A percentile compares a stretch with the other conserved stretches of the same genome.
phyloP scores from a whole-genome alignment of 1,140 invertebrate species.

The Drosophila varians region DNA sequence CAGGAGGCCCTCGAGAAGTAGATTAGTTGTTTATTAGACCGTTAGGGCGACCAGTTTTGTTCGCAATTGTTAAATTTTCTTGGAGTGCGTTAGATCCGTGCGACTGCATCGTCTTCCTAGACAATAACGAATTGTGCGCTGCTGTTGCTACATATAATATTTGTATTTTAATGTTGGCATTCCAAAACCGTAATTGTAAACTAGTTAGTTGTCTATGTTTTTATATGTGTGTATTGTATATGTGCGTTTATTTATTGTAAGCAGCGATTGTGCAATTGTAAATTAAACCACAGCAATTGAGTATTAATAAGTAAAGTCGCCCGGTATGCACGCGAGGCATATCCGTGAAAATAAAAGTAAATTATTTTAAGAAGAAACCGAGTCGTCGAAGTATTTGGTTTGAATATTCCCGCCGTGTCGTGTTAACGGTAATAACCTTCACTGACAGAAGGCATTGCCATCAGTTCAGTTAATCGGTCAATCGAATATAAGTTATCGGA shows the following conservation, averaged over 20 bases:
- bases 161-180: slow-evolving; percentile 72
- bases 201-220: slow-evolving; percentile 70
- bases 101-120: slow-evolving; percentile 75
- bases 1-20: slow-evolving; percentile 57
- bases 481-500: background rate
- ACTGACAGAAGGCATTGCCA: background rate
- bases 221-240: slow-evolving; percentile 58
- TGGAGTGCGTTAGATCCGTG: slow-evolving; percentile 32
- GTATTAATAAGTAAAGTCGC: slow-evolving; percentile 30
- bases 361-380: slow-evolving; percentile 7
- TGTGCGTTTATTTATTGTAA: slow-evolving; percentile 69
- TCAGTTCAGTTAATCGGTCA: background rate
- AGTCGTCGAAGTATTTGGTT: background rate
- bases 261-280: slow-evolving; percentile 71
- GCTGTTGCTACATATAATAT: slow-evolving; percentile 66
- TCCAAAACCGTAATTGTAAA: slow-evolving; percentile 52
- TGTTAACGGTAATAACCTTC: background rate
- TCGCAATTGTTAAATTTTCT: slow-evolving; percentile 61
- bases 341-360: slow-evolving; percentile 26
- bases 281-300: slow-evolving; percentile 37
- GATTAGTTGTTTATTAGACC: slow-evolving; percentile 14
- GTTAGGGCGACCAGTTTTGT: slow-evolving; percentile 31
- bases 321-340: background rate
- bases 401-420: background rate
- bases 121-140: slow-evolving; percentile 66